Conservation (phyloP, 2,888 invertebrate genomes). For the Panopea generosa region DNA sequence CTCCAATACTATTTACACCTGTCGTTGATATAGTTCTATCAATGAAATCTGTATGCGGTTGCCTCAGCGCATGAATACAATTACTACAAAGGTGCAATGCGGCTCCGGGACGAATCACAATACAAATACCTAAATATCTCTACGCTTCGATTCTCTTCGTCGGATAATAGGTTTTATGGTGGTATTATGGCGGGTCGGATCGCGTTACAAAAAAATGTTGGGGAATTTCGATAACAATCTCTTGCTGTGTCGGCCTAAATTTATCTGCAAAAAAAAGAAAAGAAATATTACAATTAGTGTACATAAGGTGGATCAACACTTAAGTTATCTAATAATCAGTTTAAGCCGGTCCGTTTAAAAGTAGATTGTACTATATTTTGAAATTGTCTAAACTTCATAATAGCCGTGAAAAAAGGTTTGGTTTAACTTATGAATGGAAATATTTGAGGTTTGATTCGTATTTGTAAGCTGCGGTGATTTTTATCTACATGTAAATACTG, state of each 20-base stretch:
- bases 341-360: no score
- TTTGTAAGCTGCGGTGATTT: no score
- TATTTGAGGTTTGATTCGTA: no score
- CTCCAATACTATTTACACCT: conserved; percentile 42
- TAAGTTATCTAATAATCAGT: no score
- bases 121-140: conserved; percentile 8
- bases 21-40: conserved; percentile 32
- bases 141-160: conserved; percentile 39
- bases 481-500: no score
- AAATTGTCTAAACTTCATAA: no score
- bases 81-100: conserved; percentile 25
- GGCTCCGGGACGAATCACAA: conserved; percentile 26
- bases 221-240: conserved; percentile 16
- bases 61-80: conserved; percentile 44
- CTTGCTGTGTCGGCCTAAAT: conserved; percentile 5
- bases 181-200: conserved; percentile 15
- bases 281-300: conserved; percentile 31
- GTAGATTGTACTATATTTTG: no score
- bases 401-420: no score
- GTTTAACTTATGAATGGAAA: no score
- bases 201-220: conserved; percentile 23
- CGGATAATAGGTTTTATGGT: not conserved
- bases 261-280: conserved; percentile 20
- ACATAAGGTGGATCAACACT: conserved; percentile 21
- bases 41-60: conserved; percentile 34